These are phyloP conservation scores for Gonatopus flavifemur DNA, from an alignment of 1,140 invertebrate species.

Conservation along the genomic window DNA sequence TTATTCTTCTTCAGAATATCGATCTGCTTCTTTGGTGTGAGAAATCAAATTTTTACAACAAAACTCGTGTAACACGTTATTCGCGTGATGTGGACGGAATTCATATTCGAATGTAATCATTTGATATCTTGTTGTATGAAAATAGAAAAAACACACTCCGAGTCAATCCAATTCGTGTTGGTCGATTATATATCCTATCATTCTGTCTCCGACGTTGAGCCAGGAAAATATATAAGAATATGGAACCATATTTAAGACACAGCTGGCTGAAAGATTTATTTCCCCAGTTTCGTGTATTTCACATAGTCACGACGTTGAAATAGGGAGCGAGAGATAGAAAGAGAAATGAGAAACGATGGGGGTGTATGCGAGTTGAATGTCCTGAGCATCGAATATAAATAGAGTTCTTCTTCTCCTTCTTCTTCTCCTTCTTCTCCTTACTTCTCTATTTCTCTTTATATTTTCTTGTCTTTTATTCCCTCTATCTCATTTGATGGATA, in stretches of 20 bases:
- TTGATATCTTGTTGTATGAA: no score
- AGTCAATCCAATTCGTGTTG: no score
- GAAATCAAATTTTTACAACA: no score
- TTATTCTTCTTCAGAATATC: no score
- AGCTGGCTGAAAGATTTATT: constrained; percentile 29
- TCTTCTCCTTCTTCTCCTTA: constrained; percentile 16
- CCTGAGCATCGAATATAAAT: constrained; percentile 48
- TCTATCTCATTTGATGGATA: no score
- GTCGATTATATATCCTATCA: no score
- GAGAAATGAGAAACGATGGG: constrained; percentile 28
- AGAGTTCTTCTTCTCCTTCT: constrained; percentile 42
- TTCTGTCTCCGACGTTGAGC: background rate
- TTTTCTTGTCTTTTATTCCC: constrained; percentile 19
- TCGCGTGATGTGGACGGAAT: no score
- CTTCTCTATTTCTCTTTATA: constrained; percentile 21
- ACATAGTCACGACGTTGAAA: constrained; percentile 18
- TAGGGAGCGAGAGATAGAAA: constrained; percentile 11
- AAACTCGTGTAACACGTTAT: no score
- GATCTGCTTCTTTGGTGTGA: no score
- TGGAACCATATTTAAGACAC: constrained; percentile 5
- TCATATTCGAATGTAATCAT: no score
- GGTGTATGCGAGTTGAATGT: constrained; percentile 46
- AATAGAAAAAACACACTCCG: no score
- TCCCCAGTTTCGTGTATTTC: constrained; percentile 28
- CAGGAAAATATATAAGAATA: constrained; percentile 10